phyloP scores from a whole-genome alignment of 2,113 vertebrate genomes.

The rabbit (Oryctolagus cuniculus) region mOryCun1.1 NC_091436.1:167044501-167045000 shows the following conservation, averaged over 20 bases:
- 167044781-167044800: neutral
- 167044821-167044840: accelerated
- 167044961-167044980: too few relatives aligned
- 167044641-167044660: neutral
- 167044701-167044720: neutral
- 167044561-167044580: neutral
- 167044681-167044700: neutral
- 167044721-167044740: accelerated
- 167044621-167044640: too few relatives aligned
- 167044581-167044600: neutral
- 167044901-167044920: too few relatives aligned
- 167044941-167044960: too few relatives aligned
- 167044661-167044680: neutral
- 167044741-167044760: neutral
- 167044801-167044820: neutral
- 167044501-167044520: too few relatives aligned
- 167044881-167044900: neutral
- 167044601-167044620: neutral
- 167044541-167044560: neutral
- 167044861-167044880: too few relatives aligned
- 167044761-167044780: neutral
- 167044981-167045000: too few relatives aligned
- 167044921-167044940: too few relatives aligned
- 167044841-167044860: too few relatives aligned
- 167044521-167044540: accelerated